Evolutionary conservation across 2,888 invertebrate genomes (phyloP), one percentile per base, ranked within the genome.

Genomic region (Spilosoma lubricipeda): DNA sequence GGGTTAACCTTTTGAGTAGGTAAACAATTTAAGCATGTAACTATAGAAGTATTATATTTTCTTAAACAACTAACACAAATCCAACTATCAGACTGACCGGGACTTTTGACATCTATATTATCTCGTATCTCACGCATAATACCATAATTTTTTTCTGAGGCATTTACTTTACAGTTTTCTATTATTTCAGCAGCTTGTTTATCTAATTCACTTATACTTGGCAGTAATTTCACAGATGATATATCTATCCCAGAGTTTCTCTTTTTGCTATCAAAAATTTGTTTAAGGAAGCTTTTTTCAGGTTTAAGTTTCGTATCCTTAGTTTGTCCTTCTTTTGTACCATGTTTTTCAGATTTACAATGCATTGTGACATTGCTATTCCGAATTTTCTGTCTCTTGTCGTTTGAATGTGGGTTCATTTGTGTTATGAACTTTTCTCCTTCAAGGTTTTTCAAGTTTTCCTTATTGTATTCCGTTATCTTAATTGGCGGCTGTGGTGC

Each of bases 181-280:
- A 98, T 96, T 81, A 98, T 97, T 90, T 97, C 97, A 1, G 97
- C 96, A 0, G 98, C 98, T 91, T 98, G 97, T 82, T 97, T 96
- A 89, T 98, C 98, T 78, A 98, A 91, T 90, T 98, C 98, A 87
- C 98, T 98, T 82, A 98, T 98, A 88, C 97, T 98, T 0, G 97
- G 97, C 70, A 98, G 91, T 95, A 85, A 96, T 96, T 90, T 97
- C 85, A 83, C 96, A 94, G 92, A 83, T 39, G 90, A 77, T 33
- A 90, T 89, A 77, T 94, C 94, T 69, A 91, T 86, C 27, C 86
- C 85, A 7, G 95, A 93, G 84, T 92, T 91, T 84, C 93, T 91
- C 84, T 95, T 93, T 86, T 93, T 90, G 86, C 88, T 88, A 80
- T 96, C 92, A 90, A 96, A 93, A 85, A 95, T 88, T 81, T 96